Evolutionary conservation across 2,888 invertebrate genomes (phyloP).

Genomic region (Marasmarcha lunaedactyla): DNA sequence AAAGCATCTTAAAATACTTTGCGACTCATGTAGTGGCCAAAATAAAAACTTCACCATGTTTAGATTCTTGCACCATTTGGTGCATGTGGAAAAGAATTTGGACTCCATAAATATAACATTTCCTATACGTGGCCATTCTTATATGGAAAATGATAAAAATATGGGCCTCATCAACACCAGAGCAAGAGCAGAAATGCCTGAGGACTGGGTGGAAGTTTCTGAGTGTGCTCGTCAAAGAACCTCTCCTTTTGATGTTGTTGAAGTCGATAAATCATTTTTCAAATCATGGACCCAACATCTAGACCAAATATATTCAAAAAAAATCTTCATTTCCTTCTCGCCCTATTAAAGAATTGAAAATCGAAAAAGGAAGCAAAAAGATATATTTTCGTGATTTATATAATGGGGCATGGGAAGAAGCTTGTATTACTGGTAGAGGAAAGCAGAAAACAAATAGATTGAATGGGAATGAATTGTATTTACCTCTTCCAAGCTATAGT

Average conservation of each 20-base stretch:
- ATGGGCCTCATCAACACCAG: conserved; percentile 11
- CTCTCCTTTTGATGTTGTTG: conserved; percentile 7
- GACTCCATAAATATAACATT: conserved; percentile 19
- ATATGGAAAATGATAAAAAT: conserved; percentile 13
- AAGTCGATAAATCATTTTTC: conserved; percentile 5
- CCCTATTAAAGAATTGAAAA: conserved; percentile 6
- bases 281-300: conserved; percentile 6
- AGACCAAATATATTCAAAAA: conserved; percentile 6
- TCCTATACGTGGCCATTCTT: conserved; percentile 19
- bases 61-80: conserved; percentile 18
- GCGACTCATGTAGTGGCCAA: conserved; percentile 21
- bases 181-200: conserved; percentile 7
- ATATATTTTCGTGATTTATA: conserved; percentile 3
- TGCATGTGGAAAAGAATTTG: conserved; percentile 14
- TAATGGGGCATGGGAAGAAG: conserved; percentile 9
- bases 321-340: conserved; percentile 5
- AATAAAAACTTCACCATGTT: conserved; percentile 23
- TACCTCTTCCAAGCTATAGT: conserved; percentile 6
- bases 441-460: conserved; percentile 7
- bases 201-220: conserved; percentile 8
- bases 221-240: conserved; percentile 6
- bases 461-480: conserved; percentile 8
- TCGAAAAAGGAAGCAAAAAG: conserved; percentile 4
- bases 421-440: conserved; percentile 5
- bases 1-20: conserved; percentile 19